Evolutionary conservation across 53 echinoderm and acorn worm genomes (phyloP), one percentile per base, ranked within the genome.

Genomic region (Luidia sarsii): DNA sequence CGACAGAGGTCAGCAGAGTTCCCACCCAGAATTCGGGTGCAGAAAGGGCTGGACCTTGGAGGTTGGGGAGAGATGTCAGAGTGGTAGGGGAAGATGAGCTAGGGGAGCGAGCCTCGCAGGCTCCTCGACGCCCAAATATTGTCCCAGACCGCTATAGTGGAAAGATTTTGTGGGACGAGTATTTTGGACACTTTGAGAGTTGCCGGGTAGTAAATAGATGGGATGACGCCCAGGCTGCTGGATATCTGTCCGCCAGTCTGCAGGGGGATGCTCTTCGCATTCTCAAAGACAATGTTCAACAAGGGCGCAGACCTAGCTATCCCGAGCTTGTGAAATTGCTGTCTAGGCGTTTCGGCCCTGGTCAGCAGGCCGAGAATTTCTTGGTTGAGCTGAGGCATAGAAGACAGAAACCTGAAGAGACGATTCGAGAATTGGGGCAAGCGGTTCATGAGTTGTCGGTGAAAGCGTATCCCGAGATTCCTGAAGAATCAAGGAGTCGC

Each of bases 111-210:
- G n/a, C n/a, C n/a, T n/a, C n/a, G n/a, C n/a, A n/a, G n/a, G n/a
- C n/a, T n/a, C n/a, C n/a, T 41, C 69, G 31, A 22, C 48, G 14
- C 15, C 79, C 57, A 1, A 49, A 65, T 29, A 79, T 85, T 32
- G 25, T 57, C 9, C 79, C 59, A 25, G 86, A 85, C n/a, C 7
- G 35, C 34, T 84, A 70, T 29, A 69, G 57, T 61, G 84, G 72
- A 7, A 84, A 72, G 33, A 29, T 18, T 16, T 34, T 69, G 33
- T 82, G 82, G 82, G 52, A 57, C 15, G 82, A 82, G 10, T 82
- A 82, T 35, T 10, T 22, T 25, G 41, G 48, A 14, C 84, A 84
- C 49, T 83, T 83, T 33, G 71, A 83, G 35, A 62, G 71, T 14
- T 83, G 83, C 57, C 21, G 72, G 3, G 16, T 10, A 23, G 73